A percentile compares a stretch with the other conserved stretches of the same genome.
Evolutionary conservation across 2,888 invertebrate genomes (phyloP).

Genomic region (Chloroclystis v-ata): DNA sequence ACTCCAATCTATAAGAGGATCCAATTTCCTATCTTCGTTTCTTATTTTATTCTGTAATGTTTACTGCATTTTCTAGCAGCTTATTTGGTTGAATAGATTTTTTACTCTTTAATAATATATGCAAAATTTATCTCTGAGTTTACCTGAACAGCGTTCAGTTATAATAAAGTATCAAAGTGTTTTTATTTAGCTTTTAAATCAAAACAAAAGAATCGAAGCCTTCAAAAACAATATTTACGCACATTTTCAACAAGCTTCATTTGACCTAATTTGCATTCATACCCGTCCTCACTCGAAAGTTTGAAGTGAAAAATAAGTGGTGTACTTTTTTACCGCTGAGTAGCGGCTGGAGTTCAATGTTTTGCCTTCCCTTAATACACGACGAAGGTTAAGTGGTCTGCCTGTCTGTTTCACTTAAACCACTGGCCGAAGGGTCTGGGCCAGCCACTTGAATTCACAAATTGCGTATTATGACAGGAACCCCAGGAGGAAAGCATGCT

Average conservation of each 20-base stretch:
- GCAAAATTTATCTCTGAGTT: background rate
- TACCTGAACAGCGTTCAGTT: too few relatives aligned
- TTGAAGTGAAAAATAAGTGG: conserved; percentile 28
- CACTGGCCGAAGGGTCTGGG: conserved; percentile 43
- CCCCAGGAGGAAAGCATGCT: conserved; percentile 4
- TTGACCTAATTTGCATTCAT: conserved; percentile 23
- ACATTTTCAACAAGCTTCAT: conserved; percentile 8
- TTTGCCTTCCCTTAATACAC: conserved; percentile 61
- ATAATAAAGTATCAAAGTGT: too few relatives aligned
- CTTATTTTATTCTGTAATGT: background rate
- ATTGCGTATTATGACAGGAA: conserved; percentile 19
- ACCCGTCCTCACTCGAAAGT: conserved; percentile 20
- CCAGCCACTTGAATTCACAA: conserved; percentile 26
- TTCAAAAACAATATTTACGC: background rate
- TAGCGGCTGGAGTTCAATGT: conserved; percentile 49
- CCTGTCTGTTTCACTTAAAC: conserved; percentile 69
- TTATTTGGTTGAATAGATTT: too few relatives aligned
- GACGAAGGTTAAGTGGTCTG: conserved; percentile 68
- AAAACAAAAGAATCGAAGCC: background rate
- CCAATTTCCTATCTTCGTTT: conserved; percentile 2
- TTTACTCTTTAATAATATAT: background rate
- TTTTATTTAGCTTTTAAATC: too few relatives aligned
- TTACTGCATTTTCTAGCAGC: background rate
- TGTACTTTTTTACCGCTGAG: conserved; percentile 31
- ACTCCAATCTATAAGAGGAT: conserved; percentile 5